Percentiles rank a stretch among this genome's conserved stretches.
These are phyloP conservation scores for Philotrypesis tridentata DNA, from an alignment of 1,140 invertebrate species.

Conservation along the genomic window DNA sequence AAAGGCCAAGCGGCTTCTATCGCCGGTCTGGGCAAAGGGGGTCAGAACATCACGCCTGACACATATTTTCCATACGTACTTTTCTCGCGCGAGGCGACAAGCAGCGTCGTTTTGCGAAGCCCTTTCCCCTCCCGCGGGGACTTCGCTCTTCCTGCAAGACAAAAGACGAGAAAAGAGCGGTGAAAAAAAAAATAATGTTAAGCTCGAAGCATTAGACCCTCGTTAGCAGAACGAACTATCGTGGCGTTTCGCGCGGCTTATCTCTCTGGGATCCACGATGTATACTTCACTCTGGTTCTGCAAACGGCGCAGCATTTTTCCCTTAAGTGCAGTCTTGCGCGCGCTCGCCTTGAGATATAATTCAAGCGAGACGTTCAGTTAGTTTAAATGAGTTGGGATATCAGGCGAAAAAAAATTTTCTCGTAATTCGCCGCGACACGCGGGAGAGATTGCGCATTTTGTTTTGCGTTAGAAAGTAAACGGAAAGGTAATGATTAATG, in stretches of 20 bases:
- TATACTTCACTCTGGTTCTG: no score
- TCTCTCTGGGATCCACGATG: neutral
- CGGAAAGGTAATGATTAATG: no score
- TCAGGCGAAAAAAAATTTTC: no score
- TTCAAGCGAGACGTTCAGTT: neutral
- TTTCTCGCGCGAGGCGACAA: no score
- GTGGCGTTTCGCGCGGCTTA: neutral
- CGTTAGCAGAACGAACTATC: neutral
- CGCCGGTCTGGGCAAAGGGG: neutral
- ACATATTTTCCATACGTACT: constrained; percentile 33
- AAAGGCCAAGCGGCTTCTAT: neutral
- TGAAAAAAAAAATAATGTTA: constrained; percentile 13
- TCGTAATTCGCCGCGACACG: no score
- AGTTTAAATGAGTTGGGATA: no score
- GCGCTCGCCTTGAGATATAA: neutral
- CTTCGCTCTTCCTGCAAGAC: constrained; percentile 20
- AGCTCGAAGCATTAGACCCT: neutral
- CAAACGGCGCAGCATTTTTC: neutral
- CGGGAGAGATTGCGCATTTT: no score
- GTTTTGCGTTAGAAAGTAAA: no score
- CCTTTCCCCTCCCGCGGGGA: neutral
- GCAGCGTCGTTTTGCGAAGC: neutral
- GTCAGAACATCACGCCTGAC: constrained; percentile 22
- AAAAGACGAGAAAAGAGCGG: neutral
- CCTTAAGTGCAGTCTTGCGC: neutral